phyloP scores from a whole-genome alignment of 2,888 invertebrate genomes.

The Eugnorisma glareosa region DNA sequence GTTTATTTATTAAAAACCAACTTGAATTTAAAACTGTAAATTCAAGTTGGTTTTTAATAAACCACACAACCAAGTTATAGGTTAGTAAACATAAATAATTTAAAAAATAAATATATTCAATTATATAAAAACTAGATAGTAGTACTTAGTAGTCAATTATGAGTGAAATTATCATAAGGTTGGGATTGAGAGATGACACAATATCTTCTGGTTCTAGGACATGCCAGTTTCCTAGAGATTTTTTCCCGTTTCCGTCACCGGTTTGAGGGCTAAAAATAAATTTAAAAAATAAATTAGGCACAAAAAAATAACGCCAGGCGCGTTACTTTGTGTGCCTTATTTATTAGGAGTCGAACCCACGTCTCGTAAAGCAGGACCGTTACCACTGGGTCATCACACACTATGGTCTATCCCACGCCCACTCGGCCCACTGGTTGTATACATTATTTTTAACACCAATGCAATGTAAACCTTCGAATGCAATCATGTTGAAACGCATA shows the following conservation, averaged over 20 bases:
- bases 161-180: too few species aligned
- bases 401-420: neutral
- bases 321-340: too few species aligned
- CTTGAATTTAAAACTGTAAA: neutral
- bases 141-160: too few species aligned
- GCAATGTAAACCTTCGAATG: neutral
- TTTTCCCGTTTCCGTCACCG: neutral
- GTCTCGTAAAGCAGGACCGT: neutral
- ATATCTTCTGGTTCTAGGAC: neutral
- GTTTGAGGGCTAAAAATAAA: too few species aligned
- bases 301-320: too few species aligned
- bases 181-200: neutral
- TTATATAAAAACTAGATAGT: neutral
- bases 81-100: neutral
- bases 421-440: neutral
- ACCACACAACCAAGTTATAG: neutral
- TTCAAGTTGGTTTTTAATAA: too few species aligned
- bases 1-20: neutral
- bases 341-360: too few species aligned
- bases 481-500: conserved; percentile 6
- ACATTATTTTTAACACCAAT: neutral
- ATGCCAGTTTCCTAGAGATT: neutral
- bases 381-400: neutral
- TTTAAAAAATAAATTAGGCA: neutral
- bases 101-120: too few species aligned